Conservation (phyloP, 1,140 invertebrate genomes). For the Drosophila mayri region DNA sequence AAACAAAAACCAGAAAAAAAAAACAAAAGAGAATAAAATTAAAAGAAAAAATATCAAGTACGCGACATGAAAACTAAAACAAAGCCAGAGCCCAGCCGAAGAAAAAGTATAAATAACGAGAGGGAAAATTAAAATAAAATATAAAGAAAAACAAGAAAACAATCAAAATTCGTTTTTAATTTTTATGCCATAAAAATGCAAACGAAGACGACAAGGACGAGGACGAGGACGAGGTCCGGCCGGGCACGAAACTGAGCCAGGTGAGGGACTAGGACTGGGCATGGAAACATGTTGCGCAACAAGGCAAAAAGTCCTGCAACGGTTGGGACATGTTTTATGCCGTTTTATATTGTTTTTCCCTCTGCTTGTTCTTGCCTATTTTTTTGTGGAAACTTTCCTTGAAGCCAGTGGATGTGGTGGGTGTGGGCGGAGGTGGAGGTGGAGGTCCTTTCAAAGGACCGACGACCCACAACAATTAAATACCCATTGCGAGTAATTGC, state of each 20-base stretch:
- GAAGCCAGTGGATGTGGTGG: not conserved
- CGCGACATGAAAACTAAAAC: constrained; percentile 79
- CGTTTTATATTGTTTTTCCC: constrained; percentile 40
- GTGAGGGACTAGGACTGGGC: constrained; percentile 29
- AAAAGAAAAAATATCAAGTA: constrained; percentile 58
- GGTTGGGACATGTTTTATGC: constrained; percentile 69
- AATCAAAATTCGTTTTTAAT: constrained; percentile 84
- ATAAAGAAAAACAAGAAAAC: constrained; percentile 58
- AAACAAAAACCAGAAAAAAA: constrained; percentile 17
- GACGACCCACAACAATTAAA: constrained; percentile 47
- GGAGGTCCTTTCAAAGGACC: constrained; percentile 12
- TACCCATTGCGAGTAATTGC: constrained; percentile 52
- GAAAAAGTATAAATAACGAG: constrained; percentile 42
- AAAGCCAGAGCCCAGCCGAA: constrained; percentile 58
- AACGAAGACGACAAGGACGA: constrained; percentile 59
- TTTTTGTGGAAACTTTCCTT: constrained; percentile 29
- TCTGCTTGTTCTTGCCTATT: not conserved
- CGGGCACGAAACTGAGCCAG: constrained; percentile 55
- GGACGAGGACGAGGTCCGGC: constrained; percentile 40
- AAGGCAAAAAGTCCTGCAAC: constrained; percentile 59
- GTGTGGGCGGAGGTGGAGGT: not conserved
- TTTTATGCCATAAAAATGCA: constrained; percentile 83
- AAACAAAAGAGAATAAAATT: constrained; percentile 18
- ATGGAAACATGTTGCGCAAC: constrained; percentile 60
- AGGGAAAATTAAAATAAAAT: constrained; percentile 55